phyloP scores from a whole-genome alignment of 2,113 vertebrate genomes.

The Numida meleagris region DNA sequence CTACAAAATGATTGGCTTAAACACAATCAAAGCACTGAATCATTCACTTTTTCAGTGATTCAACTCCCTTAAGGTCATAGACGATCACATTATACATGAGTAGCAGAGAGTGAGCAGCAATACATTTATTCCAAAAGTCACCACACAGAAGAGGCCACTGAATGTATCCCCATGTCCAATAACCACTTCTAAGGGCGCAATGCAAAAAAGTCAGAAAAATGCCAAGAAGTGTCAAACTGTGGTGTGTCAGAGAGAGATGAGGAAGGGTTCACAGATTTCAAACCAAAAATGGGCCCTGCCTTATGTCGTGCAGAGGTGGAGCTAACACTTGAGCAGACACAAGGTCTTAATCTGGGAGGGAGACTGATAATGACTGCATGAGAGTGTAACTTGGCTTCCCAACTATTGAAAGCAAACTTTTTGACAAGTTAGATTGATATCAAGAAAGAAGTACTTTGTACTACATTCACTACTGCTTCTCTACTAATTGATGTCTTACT shows the following conservation, averaged over 20 bases:
- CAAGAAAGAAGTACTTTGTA: not conserved
- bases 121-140: not conserved
- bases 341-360: not conserved
- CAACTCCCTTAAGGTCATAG: not conserved
- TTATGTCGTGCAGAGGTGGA: rapidly evolving
- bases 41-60: not conserved
- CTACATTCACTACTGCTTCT: not conserved
- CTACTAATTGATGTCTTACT: not conserved
- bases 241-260: not conserved
- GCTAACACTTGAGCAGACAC: not conserved
- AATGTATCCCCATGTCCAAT: not conserved
- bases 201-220: not conserved
- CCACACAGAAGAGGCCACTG: not conserved
- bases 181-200: not conserved
- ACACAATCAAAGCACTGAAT: not conserved
- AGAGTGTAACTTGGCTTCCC: not conserved
- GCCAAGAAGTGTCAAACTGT: rapidly evolving
- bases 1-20: not conserved
- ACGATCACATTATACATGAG: not conserved
- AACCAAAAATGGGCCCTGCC: not conserved
- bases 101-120: not conserved
- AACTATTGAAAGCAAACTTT: not conserved
- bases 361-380: not conserved
- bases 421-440: not conserved
- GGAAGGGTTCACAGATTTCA: not conserved